Base-by-base conservation (phyloP, 2,888 invertebrate genomes). In the Hypsopygia costalis region DNA sequence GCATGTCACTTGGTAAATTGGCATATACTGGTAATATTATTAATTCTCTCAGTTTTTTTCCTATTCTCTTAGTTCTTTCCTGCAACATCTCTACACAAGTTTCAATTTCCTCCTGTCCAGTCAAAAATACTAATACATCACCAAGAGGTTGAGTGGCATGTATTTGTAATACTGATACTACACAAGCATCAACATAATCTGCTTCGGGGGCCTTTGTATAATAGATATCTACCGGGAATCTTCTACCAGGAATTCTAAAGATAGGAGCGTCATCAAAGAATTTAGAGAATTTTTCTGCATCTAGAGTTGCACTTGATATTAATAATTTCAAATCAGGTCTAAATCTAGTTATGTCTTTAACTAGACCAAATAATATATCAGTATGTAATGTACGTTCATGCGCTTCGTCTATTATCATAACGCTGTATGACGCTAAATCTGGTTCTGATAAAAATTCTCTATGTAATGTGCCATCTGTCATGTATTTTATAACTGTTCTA, bases 141-240 rank as follows among this genome's bases (percentile, higher is more conserved):
- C 99, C 99, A 11, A 94, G 81, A 0, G 98, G 97, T 78, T 99
- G 99, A 0, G 98, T 98, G 4, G 98, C 95, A 81, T 99, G 99
- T 57, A 99, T 99, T 87, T 99, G 99, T 51, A 99, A 88, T 21
- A 99, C 94, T 0, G 98, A 97, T 0, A 98, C 97, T n/a, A 98
- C 98, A 72, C 97, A 95, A 0, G 99, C 99, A 78, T 99, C 98
- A 34, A 99, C 94, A 76, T 99, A 99, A 88, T 99, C 98, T 1
- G 99, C 98, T 87, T 99, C 99, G 0, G 99, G 99, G 0, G 99
- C 98, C 90, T 98, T 98, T 0, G 99, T 99, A 71, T 99, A 99
- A 79, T 97, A 99, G 62, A 99, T 98, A 73, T 99, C 97, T 0
- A 99, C 99, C 1, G 99, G 98, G 89, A 96, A 99, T 52, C 99